Percentiles rank a stretch among this genome's conserved stretches.
phyloP scores from a whole-genome alignment of 2,888 invertebrate species.

The Schizaphis graminum region DNA sequence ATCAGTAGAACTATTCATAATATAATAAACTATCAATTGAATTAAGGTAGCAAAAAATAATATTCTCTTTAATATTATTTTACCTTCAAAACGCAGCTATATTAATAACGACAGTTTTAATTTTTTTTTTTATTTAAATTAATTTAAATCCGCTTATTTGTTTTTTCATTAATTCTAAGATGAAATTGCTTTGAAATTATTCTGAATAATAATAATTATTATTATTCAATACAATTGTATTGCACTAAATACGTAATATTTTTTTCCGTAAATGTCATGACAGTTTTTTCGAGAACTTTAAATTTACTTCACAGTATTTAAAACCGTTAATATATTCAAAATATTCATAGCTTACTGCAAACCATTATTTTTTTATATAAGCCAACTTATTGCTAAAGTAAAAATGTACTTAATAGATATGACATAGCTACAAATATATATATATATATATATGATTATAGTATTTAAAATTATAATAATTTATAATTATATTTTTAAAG shows the following conservation, averaged over 20 bases:
- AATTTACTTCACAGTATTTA: not conserved
- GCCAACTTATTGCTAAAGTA: not conserved
- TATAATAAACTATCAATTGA: not conserved
- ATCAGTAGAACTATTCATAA: not conserved
- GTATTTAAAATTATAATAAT: not conserved
- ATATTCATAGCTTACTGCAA: not conserved
- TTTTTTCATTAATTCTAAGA: not conserved
- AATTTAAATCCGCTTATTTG: slow-evolving; percentile 22
- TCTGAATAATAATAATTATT: slow-evolving; percentile 19
- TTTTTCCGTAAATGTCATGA: not conserved
- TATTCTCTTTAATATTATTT: not conserved
- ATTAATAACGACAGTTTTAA: not conserved
- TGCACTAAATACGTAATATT: not conserved
- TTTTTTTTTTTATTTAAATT: not conserved
- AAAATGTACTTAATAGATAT: not conserved
- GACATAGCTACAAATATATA: not conserved
- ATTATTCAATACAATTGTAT: too few species aligned
- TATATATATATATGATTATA: not conserved
- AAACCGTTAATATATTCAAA: not conserved
- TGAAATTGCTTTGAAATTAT: slow-evolving; percentile 1
- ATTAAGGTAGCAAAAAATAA: not conserved
- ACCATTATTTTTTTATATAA: not conserved
- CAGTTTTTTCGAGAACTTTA: not conserved
- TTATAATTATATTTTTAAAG: not conserved
- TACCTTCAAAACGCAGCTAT: not conserved